Conservation (phyloP, 2,113 vertebrate species). For the Theristicus caerulescens region DNA sequence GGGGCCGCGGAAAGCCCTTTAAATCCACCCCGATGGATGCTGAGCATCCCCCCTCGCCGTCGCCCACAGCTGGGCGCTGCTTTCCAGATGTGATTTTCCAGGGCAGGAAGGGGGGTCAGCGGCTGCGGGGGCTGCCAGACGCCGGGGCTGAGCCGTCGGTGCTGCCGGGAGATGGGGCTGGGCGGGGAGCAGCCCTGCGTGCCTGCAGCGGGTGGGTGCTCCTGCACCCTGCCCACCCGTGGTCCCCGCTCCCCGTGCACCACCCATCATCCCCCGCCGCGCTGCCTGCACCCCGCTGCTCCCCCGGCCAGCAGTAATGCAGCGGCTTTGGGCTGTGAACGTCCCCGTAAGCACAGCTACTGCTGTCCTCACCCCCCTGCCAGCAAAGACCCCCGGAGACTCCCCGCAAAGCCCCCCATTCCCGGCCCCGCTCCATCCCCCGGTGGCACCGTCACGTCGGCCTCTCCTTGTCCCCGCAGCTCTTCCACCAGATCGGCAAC, state of each 20-base stretch:
- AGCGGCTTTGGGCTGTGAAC: not conserved
- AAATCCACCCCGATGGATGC: not conserved
- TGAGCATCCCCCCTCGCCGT: not conserved
- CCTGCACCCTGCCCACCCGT: not conserved
- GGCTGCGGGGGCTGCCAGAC: not conserved
- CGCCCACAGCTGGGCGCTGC: not conserved
- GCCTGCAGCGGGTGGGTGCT: not conserved
- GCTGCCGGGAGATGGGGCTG: not conserved
- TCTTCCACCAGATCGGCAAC: conserved; percentile 87
- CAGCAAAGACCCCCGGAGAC: not conserved
- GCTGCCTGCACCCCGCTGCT: not conserved
- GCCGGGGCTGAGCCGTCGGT: not conserved
- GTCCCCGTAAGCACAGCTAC: not conserved
- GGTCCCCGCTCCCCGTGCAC: not conserved
- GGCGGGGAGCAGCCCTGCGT: not conserved
- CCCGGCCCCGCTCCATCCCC: not conserved
- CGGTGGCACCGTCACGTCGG: not conserved
- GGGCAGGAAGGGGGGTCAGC: not conserved
- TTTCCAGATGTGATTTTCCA: not conserved
- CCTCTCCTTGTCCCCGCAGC: conserved; percentile 60
- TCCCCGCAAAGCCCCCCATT: too few species aligned
- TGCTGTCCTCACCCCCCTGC: not conserved
- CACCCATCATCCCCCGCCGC: accelerated
- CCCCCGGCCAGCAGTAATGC: not conserved
- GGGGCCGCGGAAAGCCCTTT: not conserved